Percentiles rank a stretch among this genome's conserved stretches.
Conservation (phyloP, 23 tunicate genomes). For the Pegea sp. region DNA sequence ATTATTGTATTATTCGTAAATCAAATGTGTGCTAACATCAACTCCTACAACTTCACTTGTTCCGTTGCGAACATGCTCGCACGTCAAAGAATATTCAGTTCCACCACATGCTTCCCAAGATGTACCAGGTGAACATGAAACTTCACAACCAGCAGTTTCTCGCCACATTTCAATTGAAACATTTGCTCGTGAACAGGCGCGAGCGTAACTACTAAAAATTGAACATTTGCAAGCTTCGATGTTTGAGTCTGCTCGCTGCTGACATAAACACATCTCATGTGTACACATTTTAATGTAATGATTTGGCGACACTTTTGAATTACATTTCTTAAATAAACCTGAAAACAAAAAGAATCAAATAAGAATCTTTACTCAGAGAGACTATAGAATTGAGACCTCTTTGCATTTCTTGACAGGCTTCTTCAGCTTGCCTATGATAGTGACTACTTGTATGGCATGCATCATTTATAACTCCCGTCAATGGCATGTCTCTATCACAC, state of each 20-base stretch:
- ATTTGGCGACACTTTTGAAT: slow-evolving; percentile 9
- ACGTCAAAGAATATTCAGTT: slow-evolving; percentile 20
- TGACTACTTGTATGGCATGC: slow-evolving; percentile 7
- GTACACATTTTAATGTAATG: slow-evolving; percentile 32
- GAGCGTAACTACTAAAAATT: slow-evolving; percentile 41
- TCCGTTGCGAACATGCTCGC: slow-evolving; percentile 10
- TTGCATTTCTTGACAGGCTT: background rate
- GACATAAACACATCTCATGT: slow-evolving; percentile 38
- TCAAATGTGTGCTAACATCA: no score
- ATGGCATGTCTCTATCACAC: slow-evolving; percentile 3
- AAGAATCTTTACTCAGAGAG: background rate
- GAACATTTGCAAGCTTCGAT: slow-evolving; percentile 12
- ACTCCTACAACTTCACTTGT: no score
- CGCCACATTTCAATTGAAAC: slow-evolving; percentile 21
- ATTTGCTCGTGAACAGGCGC: slow-evolving; percentile 17
- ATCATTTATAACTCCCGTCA: slow-evolving; percentile 20
- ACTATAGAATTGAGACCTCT: background rate
- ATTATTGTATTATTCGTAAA: background rate
- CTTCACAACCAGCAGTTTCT: slow-evolving; percentile 9
- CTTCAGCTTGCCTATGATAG: background rate
- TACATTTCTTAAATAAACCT: slow-evolving; percentile 7
- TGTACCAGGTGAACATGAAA: slow-evolving; percentile 22
- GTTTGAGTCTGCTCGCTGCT: slow-evolving; percentile 6
- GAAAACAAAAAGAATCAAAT: background rate
- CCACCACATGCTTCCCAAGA: slow-evolving; percentile 22